phyloP scores from a whole-genome alignment of 2,888 invertebrate genomes.

The Amiota mariae region DNA sequence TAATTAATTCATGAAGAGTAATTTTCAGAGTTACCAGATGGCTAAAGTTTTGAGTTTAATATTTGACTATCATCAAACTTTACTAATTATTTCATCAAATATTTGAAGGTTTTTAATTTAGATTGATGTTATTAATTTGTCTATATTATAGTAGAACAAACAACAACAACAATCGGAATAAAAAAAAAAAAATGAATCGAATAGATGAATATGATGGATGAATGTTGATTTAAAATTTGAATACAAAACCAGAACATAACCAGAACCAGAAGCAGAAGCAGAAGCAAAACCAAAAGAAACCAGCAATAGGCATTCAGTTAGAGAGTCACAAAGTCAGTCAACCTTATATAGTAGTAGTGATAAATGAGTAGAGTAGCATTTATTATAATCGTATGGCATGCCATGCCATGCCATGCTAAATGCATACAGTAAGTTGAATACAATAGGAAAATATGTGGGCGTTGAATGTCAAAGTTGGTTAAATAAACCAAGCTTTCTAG shows the following conservation, averaged over 20 bases:
- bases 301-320: not conserved
- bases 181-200: not conserved
- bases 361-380: too few species aligned
- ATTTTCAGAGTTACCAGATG: not conserved
- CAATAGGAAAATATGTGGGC: slow-evolving; percentile 15
- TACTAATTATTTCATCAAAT: slow-evolving; percentile 28
- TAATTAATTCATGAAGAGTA: not conserved
- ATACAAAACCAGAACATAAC: not conserved
- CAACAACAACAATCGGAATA: slow-evolving; percentile 8
- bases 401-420: not conserved
- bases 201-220: slow-evolving; percentile 10
- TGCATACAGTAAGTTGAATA: not conserved
- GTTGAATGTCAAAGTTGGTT: slow-evolving; percentile 8
- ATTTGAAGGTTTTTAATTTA: slow-evolving; percentile 23
- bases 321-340: not conserved
- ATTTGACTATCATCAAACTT: not conserved
- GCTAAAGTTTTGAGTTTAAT: not conserved
- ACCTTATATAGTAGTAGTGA: too few species aligned
- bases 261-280: too few species aligned
- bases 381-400: too few species aligned
- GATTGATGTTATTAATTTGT: slow-evolving; percentile 28
- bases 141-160: slow-evolving; percentile 2
- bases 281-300: too few species aligned
- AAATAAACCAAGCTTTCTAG: slow-evolving; percentile 5
- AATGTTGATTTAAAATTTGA: slow-evolving; percentile 4